Evolutionary conservation across 2,113 vertebrate genomes (phyloP), one percentile per base, ranked within the genome.

Genomic region (Cariama cristata): DNA sequence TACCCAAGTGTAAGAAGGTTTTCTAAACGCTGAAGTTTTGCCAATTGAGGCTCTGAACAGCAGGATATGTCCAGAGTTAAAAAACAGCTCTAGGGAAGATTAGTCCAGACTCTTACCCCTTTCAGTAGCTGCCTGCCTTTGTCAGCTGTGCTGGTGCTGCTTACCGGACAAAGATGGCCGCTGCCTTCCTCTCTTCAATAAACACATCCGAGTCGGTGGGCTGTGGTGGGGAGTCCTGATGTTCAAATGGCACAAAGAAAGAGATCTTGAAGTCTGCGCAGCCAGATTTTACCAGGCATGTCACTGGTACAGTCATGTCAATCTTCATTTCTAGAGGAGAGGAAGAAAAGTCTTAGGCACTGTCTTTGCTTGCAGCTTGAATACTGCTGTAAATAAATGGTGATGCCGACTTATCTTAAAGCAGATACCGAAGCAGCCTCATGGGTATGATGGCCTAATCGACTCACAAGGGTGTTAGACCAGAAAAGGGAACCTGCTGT

Each of bases 241-340:
- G 97, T 83, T 99, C 97, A 67, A 98, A 97, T 1, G 99, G 99
- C 88, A 99, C 62, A 90, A 96, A 99, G 97, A 99, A 99, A 23
- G 99, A 99, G 5, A 98, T 62, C 5, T 98, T 99, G 94, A 98
- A 98, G 44, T 98, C 97, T 77, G 98, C 93, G 2, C 95, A 98
- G 33, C 98, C 98, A 1, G 98, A 97, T 21, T 98, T 97, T 74
- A 99, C 94, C 32, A 96, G 95, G 79, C 98, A 98, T 1, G 98
- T 98, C 93, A 99, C 99, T 0, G 99, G 99, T 14, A 98, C 98
- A 1, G 99, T 99, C 99, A 99, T 99, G 38, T 98, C 98, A 71
- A 99, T 98, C 71, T 98, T 98, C 11, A 77, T 90, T 94, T 98
- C 99, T 99, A 89, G 74, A 58, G 38, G 14, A 58, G 42, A 44